phyloP scores from a whole-genome alignment of 2,888 invertebrate species.

The Amphipyra berbera region DNA sequence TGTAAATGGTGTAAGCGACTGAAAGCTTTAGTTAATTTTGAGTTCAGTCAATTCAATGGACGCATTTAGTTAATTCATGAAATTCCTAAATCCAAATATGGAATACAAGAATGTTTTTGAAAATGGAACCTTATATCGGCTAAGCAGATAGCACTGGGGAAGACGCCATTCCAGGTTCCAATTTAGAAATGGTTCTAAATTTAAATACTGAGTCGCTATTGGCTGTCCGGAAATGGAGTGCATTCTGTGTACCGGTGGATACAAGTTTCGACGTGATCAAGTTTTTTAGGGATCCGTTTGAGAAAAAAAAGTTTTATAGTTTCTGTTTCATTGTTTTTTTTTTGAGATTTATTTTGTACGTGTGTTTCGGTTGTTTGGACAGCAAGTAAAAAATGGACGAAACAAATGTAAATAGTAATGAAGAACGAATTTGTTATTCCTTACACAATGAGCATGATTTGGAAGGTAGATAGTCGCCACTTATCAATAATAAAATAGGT shows the following conservation, averaged over 20 bases:
- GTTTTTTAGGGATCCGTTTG: conserved; percentile 45
- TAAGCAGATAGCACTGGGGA: conserved; percentile 40
- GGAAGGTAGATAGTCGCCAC: conserved; percentile 10
- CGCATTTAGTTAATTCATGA: conserved; percentile 45
- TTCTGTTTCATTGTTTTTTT: conserved; percentile 39
- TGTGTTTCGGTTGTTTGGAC: conserved; percentile 31
- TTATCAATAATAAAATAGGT: conserved; percentile 12
- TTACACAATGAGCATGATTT: conserved; percentile 7
- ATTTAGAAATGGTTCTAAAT: conserved; percentile 70
- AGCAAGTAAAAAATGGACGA: conserved; percentile 21
- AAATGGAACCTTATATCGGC: conserved; percentile 55
- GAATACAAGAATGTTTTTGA: conserved; percentile 34
- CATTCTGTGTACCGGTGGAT: conserved; percentile 67
- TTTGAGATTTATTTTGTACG: conserved; percentile 49
- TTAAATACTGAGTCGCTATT: conserved; percentile 67
- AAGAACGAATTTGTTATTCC: conserved; percentile 12
- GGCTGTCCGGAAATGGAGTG: conserved; percentile 73
- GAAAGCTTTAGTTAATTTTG: conserved; percentile 45
- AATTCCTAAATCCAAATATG: conserved; percentile 26
- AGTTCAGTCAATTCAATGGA: conserved; percentile 26
- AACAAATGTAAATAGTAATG: conserved; percentile 6
- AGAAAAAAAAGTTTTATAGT: conserved; percentile 34
- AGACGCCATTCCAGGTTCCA: conserved; percentile 50
- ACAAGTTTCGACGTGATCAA: conserved; percentile 59
- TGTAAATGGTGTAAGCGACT: conserved; percentile 29